These are phyloP conservation scores for Cartodere bifasciata DNA, from an alignment of 2,888 invertebrate genomes.

Conservation along the genomic window DNA sequence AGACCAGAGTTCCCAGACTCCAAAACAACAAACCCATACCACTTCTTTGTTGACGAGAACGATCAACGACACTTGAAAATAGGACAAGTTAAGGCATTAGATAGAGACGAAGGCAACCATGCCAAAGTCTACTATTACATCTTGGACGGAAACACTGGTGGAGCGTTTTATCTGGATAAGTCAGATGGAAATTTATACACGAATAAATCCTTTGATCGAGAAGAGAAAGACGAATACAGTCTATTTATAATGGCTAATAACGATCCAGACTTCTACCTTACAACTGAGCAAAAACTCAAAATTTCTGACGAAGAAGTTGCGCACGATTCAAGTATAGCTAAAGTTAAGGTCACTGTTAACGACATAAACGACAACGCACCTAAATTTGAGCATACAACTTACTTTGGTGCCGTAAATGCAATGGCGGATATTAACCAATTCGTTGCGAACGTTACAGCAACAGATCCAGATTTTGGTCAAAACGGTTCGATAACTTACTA, in stretches of 20 bases:
- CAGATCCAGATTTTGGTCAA: constrained; percentile 69
- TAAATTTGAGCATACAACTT: constrained; percentile 29
- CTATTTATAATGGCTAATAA: constrained; percentile 75
- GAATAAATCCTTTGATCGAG: constrained; percentile 71
- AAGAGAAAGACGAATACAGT: constrained; percentile 58
- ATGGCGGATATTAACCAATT: constrained; percentile 66
- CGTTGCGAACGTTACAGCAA: constrained; percentile 61
- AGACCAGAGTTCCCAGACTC: constrained; percentile 59
- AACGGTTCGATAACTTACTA: constrained; percentile 75
- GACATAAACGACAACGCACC: constrained; percentile 84
- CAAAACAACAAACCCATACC: constrained; percentile 45
- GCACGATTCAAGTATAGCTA: constrained; percentile 55
- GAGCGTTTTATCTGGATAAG: constrained; percentile 66
- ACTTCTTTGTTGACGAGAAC: constrained; percentile 63
- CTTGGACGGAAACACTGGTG: constrained; percentile 62
- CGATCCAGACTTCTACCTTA: constrained; percentile 59
- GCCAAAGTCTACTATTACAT: constrained; percentile 78
- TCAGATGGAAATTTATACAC: constrained; percentile 69
- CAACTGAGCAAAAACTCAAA: constrained; percentile 36
- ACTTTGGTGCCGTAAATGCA: constrained; percentile 53
- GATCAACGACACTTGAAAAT: constrained; percentile 47
- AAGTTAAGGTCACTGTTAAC: constrained; percentile 56
- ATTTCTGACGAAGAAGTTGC: constrained; percentile 32
- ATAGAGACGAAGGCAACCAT: constrained; percentile 68
- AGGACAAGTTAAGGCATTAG: constrained; percentile 59